Base-by-base conservation (phyloP, 2,113 vertebrate species). In the Chitala chitala region DNA sequence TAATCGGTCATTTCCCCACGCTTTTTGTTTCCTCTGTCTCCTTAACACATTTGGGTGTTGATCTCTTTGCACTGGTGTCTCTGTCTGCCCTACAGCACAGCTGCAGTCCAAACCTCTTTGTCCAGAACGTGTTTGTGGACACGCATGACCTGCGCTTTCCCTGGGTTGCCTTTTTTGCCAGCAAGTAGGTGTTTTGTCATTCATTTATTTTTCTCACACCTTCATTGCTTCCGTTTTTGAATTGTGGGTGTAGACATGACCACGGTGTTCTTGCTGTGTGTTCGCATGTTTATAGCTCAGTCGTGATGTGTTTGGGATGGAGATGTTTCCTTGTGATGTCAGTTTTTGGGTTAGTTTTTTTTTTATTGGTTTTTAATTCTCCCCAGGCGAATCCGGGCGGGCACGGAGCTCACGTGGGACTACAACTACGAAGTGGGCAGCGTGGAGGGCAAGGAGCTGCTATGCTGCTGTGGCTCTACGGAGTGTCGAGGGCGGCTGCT, bases 371-470 rank as follows among this genome's bases (percentile, higher is more conserved):
- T n/a, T n/a, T 4, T 59, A 12, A 2, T 33, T 48, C 63, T 2
- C 51, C 73, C 0, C 82, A 98, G 97, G 90, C 84, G 97, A 50
- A 99, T 99, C 75, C 90, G 97, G 1, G 96, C 97, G 0, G 97
- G 97, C 26, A 98, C 95, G 0, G 97, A 99, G 80, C 91, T 99
- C 55, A 99, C 96, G 0, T 98, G 97, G 97, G 97, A 99, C 83
- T 99, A 99, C 80, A 99, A 98, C 89, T 99, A 99, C 0, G 97
- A 99, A 78, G 96, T 98, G 1, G 96, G 97, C 77, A 99, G 97
- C 0, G 97, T 99, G 84, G 95, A 98, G 77, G 95, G 97, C 55
- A 99, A 99, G 72, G 94, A 98, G 81, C 91, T 99, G 64, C 91
- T 99, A n/a, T 99, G 97, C 86, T 99, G 96, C 87, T 99, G 97